Base-by-base conservation (phyloP, 2,797 vertebrate species). In the Artibeus jamaicensis region DNA sequence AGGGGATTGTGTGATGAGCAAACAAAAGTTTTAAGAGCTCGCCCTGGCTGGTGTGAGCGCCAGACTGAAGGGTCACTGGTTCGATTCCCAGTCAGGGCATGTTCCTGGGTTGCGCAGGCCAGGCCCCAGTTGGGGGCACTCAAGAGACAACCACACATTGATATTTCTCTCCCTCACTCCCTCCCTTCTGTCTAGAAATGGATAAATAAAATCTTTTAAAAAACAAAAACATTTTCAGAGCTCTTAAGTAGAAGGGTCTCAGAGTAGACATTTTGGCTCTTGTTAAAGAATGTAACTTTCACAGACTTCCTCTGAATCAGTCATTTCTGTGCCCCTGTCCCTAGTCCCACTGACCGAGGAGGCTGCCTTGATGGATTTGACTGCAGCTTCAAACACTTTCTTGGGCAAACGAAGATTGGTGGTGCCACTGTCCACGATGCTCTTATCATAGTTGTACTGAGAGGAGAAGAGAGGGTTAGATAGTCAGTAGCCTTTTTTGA, bases 371-470 rank as follows among this genome's bases (percentile, higher is more conserved):
- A 99, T 99, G 93, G 99, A 99, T 97, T 99, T 99, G 95, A 99
- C 99, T 0, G 99, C 99, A 73, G 99, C 99, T 98, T 99, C 99
- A 97, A 99, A 99, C 86, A 99, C 99, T 97, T 99, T 99, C 95
- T 99, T 99, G 0, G 99, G 99, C 96, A 99, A 98, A 21, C 99
- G 98, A n/a, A 99, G 99, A 98, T 99, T 99, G 97, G 99, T 99
- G 97, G 99, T 99, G n/a, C 99, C 99, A 0, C 99, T 99, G 98
- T 99, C 99, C 96, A 99, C 99, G 0, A 99, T 99, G 96, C 99
- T 99, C 98, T 99, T 99, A 98, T 99, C 99, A 0, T 99, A 99
- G 98, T 99, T 99, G 98, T 99, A 99, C 99, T 99, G 98, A 7
- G 92, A n/a, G 32, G 59, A 93, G 82, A 97, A 26, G 67, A 91